These are phyloP conservation scores for Ctenomys sociabilis DNA, from an alignment of 2,113 vertebrate genomes.

Conservation along the genomic window DNA sequence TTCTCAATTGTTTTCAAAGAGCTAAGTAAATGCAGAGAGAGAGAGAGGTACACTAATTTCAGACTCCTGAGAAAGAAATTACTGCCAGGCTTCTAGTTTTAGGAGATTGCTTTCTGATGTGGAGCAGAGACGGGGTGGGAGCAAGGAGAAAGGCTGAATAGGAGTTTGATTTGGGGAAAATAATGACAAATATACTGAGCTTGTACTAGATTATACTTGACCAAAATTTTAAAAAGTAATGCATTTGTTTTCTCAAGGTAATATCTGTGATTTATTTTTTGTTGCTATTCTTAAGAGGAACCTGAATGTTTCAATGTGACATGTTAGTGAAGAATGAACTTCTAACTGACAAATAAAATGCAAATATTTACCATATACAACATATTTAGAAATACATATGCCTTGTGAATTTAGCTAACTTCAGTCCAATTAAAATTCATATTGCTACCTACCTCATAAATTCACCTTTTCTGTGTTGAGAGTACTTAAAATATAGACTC, in stretches of 20 bases:
- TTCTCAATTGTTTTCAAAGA: conserved; percentile 30
- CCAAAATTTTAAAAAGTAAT: conserved; percentile 65
- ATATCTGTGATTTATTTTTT: neutral
- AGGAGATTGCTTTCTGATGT: conserved; percentile 28
- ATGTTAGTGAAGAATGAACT: neutral
- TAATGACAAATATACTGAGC: conserved; percentile 64
- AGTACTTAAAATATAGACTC: neutral
- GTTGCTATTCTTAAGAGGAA: neutral
- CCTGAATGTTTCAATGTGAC: neutral
- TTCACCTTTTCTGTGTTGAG: neutral
- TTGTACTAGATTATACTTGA: conserved; percentile 29
- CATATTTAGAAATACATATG: neutral
- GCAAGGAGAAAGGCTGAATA: neutral
- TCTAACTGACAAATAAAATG: neutral
- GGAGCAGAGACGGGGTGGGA: neutral
- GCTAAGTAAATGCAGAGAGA: conserved; percentile 59
- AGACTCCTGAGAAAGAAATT: conserved; percentile 65
- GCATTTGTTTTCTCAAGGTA: neutral
- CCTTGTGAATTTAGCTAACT: neutral
- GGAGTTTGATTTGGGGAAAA: conserved; percentile 15
- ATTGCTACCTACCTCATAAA: neutral
- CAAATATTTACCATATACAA: neutral
- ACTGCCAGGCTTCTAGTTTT: neutral
- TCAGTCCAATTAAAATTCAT: neutral
- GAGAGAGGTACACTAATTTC: conserved; percentile 31